Percentiles rank a stretch among this genome's conserved stretches.
Conservation (phyloP, 2,888 invertebrate genomes). For the Mythimna albipuncta region DNA sequence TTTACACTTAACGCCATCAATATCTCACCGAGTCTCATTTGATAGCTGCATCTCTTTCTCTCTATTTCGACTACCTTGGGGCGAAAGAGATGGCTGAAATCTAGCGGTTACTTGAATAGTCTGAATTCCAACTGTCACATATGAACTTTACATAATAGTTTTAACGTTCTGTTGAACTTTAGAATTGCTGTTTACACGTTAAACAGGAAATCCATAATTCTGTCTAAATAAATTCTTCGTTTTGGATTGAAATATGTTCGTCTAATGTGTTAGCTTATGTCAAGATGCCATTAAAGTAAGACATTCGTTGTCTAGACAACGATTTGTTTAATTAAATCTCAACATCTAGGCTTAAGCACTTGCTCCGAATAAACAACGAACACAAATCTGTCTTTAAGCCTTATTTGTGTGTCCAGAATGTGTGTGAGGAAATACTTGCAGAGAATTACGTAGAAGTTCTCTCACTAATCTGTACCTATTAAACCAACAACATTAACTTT, state of each 20-base stretch:
- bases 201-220: conserved; percentile 41
- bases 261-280: neutral
- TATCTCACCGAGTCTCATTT: conserved; percentile 43
- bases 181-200: conserved; percentile 48
- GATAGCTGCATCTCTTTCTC: conserved; percentile 36
- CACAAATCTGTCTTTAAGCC: conserved; percentile 19
- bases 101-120: conserved; percentile 50
- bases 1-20: conserved; percentile 43
- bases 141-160: conserved; percentile 62
- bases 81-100: conserved; percentile 45
- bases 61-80: neutral
- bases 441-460: conserved; percentile 13
- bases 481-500: neutral
- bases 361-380: conserved; percentile 44
- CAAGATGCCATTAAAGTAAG: conserved; percentile 18
- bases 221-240: conserved; percentile 14
- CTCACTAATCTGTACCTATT: conserved; percentile 14
- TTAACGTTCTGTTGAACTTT: conserved; percentile 56
- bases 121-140: conserved; percentile 60
- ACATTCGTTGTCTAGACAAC: conserved; percentile 16
- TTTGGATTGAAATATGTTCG: conserved; percentile 8
- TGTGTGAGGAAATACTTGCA: conserved; percentile 15
- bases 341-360: conserved; percentile 27
- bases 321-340: conserved; percentile 34
- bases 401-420: conserved; percentile 13